phyloP scores from a whole-genome alignment of 2,113 vertebrate genomes.

The Dasyornis broadbenti region DNA sequence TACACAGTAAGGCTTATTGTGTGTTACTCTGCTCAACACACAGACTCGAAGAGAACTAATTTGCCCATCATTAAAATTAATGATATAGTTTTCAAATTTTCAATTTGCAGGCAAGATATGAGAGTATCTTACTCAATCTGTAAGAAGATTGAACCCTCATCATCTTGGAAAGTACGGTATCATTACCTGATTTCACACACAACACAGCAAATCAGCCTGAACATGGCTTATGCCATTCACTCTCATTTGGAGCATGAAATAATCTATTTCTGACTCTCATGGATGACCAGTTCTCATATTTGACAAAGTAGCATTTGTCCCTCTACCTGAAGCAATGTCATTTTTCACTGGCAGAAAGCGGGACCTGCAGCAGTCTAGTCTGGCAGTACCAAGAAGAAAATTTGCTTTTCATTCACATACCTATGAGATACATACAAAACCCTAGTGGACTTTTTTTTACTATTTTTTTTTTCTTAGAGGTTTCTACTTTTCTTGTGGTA shows the following conservation, averaged over 20 bases:
- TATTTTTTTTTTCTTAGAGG: not conserved
- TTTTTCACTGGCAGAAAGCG: not conserved
- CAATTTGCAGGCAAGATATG: not conserved
- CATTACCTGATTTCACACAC: not conserved
- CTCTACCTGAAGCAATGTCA: conserved; percentile 14
- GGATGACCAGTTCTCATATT: not conserved
- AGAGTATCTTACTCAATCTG: not conserved
- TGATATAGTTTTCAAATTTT: not conserved
- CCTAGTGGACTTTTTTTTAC: not conserved
- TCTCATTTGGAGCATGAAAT: not conserved
- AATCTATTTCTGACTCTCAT: not conserved
- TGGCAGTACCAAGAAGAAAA: not conserved
- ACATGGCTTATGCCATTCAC: not conserved
- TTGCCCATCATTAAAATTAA: not conserved
- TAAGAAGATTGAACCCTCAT: not conserved
- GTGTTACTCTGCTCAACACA: not conserved
- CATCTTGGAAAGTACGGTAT: not conserved
- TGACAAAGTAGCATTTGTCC: not conserved
- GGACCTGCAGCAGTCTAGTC: not conserved
- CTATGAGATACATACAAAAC: not conserved
- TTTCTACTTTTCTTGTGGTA: not conserved
- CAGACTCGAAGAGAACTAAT: not conserved
- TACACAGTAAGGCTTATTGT: not conserved
- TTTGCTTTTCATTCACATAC: not conserved
- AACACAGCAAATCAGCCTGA: not conserved